Percentiles rank a stretch among this genome's conserved stretches.
These are phyloP conservation scores for Setophaga coronata DNA, from an alignment of 2,113 vertebrate genomes.

Conservation along the genomic window DNA sequence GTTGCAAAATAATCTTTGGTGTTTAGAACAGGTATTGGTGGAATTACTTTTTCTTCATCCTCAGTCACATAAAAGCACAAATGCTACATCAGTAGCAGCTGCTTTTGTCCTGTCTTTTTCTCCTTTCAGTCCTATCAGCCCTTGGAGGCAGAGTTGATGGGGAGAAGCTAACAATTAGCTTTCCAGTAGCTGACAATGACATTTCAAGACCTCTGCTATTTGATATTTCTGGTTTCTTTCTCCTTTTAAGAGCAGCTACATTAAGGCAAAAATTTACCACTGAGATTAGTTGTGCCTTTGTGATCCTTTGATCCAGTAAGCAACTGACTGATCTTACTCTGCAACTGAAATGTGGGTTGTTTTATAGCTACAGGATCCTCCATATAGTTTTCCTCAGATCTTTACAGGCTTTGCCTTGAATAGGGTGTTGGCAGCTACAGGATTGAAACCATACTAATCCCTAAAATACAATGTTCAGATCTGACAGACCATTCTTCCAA, in stretches of 20 bases:
- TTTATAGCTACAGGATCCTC: neutral
- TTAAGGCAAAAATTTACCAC: neutral
- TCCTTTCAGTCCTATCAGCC: neutral
- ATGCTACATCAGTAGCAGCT: neutral
- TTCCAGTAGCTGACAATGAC: neutral
- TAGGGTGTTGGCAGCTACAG: neutral
- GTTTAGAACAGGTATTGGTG: neutral
- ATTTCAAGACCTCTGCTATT: neutral
- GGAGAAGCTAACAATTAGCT: neutral
- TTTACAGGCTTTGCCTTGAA: neutral
- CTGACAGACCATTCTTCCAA: neutral
- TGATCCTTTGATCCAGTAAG: neutral
- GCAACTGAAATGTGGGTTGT: neutral
- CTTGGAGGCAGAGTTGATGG: neutral
- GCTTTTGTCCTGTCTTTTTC: neutral
- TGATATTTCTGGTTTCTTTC: neutral
- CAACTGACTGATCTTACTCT: neutral
- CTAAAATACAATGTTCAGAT: neutral
- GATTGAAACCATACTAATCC: neutral
- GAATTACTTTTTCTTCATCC: neutral
- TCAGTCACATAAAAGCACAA: neutral
- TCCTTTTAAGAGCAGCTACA: neutral
- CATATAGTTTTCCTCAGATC: neutral
- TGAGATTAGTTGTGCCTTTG: neutral
- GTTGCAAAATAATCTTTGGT: neutral